These are phyloP conservation scores for Manis javanica DNA, from an alignment of 2,797 vertebrate genomes.

Conservation along the genomic window DNA sequence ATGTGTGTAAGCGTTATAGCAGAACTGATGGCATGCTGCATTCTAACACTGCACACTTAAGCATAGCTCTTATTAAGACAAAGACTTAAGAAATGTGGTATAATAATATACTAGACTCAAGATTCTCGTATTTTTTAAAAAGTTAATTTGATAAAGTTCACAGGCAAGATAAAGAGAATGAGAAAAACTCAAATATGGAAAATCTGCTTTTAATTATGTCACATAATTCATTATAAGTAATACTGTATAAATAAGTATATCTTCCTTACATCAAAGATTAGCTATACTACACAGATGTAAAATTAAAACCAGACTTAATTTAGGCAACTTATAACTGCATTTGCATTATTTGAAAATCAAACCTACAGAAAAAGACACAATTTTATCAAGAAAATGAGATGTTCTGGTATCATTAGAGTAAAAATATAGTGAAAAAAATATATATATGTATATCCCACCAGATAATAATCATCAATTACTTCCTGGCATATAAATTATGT, in stretches of 20 bases:
- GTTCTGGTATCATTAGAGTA: not conserved
- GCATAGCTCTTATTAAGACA: not conserved
- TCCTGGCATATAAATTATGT: not conserved
- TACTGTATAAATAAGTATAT: not conserved
- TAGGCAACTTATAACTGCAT: not conserved
- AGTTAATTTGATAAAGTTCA: slow-evolving; percentile 16
- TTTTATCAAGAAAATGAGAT: not conserved
- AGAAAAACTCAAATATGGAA: not conserved
- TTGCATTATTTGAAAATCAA: slow-evolving; percentile 37
- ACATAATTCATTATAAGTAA: slow-evolving; percentile 2
- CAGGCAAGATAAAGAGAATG: not conserved
- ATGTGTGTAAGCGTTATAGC: not conserved
- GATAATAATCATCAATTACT: slow-evolving; percentile 15
- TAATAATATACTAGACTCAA: not conserved
- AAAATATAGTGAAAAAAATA: no score
- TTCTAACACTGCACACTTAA: not conserved
- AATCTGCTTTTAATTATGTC: not conserved
- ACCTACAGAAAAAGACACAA: slow-evolving; percentile 5
- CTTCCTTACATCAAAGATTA: not conserved
- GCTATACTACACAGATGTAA: not conserved
- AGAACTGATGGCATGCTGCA: not conserved
- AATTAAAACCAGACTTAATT: not conserved
- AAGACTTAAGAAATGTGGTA: not conserved
- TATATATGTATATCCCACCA: not conserved
- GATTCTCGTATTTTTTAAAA: not conserved